Percentiles rank a stretch among this genome's conserved stretches.
These are phyloP conservation scores for Creontiades dilutus DNA, from an alignment of 2,888 invertebrate genomes.

Conservation along the genomic window DNA sequence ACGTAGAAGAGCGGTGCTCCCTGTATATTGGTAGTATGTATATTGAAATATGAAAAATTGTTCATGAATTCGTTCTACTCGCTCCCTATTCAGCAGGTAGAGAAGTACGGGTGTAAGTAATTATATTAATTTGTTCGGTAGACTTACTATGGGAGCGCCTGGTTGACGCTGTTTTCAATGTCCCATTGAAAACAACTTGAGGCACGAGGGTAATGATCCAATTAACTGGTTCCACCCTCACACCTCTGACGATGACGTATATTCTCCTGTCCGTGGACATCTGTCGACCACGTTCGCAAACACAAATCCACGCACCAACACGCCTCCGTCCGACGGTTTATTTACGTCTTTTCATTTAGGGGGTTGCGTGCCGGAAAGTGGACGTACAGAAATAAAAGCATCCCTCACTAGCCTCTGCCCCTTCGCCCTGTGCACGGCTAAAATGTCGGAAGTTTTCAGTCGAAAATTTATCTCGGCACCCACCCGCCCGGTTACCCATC, in stretches of 20 bases:
- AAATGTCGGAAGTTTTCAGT: conserved; percentile 16
- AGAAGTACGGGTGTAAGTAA: too few species aligned
- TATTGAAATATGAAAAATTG: too few species aligned
- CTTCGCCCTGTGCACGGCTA: not conserved
- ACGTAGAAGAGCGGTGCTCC: too few species aligned
- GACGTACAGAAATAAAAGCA: conserved; percentile 9
- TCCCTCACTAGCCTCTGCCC: not conserved
- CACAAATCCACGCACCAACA: not conserved
- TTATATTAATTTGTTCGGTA: too few species aligned
- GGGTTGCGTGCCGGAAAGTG: conserved; percentile 35
- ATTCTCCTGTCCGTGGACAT: not conserved
- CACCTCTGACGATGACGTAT: not conserved
- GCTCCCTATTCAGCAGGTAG: too few species aligned
- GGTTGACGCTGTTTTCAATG: not conserved
- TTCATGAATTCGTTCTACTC: too few species aligned
- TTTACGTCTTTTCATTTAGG: conserved; percentile 39
- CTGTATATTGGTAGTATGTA: too few species aligned
- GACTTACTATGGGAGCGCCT: not conserved
- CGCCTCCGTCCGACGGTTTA: not conserved
- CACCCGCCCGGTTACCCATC: not conserved
- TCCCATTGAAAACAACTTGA: not conserved
- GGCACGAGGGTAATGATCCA: conserved; percentile 9
- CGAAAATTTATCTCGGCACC: conserved; percentile 13
- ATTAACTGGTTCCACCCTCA: not conserved
- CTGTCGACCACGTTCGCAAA: not conserved